Evolutionary conservation across 2,113 vertebrate genomes (phyloP).

Genomic region (Coptodon bakossiorum): DNA sequence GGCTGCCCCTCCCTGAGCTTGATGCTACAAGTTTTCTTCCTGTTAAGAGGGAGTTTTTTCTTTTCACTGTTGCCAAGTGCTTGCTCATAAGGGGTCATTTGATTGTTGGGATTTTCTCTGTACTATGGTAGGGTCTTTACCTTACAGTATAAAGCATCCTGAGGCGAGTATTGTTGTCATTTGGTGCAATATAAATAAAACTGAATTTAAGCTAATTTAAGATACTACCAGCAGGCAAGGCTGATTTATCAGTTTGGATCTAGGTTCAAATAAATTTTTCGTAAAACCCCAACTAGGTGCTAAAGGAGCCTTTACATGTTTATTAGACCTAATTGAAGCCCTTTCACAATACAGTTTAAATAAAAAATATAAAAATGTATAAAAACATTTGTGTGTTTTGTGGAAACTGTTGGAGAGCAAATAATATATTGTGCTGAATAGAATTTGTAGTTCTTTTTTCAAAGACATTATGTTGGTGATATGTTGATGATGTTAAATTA

Average conservation of each 20-base stretch:
- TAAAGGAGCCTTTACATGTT: neutral
- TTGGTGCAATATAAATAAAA: neutral
- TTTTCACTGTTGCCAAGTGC: neutral
- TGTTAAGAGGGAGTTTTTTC: neutral
- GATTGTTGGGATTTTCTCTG: neutral
- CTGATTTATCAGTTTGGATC: neutral
- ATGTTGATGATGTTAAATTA: neutral
- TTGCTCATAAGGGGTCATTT: neutral
- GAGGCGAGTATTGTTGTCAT: neutral
- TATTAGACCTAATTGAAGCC: neutral
- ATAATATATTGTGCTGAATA: neutral
- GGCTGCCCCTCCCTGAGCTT: neutral
- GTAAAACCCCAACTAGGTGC: neutral
- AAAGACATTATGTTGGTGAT: neutral
- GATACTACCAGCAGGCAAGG: neutral
- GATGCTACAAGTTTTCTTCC: neutral
- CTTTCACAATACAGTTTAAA: neutral
- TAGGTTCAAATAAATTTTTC: neutral
- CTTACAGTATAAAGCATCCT: neutral
- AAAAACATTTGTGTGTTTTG: neutral
- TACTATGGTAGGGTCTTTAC: neutral
- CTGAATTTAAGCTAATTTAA: neutral
- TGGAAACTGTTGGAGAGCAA: neutral
- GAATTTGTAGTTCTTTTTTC: neutral
- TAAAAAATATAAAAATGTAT: neutral